These are phyloP conservation scores for Augochlora pura DNA, from an alignment of 1,140 invertebrate species.

Conservation along the genomic window DNA sequence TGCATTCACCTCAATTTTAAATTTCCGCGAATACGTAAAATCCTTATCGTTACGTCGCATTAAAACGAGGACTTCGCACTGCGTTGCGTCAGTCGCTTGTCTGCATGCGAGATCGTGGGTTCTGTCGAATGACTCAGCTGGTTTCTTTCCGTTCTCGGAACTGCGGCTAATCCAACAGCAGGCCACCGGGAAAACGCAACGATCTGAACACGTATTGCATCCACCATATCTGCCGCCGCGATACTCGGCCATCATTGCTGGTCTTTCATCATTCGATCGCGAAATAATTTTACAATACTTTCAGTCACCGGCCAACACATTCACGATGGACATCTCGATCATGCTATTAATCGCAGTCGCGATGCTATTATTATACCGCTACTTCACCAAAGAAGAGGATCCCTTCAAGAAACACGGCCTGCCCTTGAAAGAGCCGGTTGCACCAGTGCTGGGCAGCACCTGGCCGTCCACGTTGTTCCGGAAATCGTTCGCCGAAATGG, in stretches of 20 bases:
- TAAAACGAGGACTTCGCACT: not conserved
- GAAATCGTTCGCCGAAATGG: not conserved
- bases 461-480: not conserved
- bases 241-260: too few relatives aligned
- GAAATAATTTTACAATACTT: not conserved
- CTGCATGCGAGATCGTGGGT: not conserved
- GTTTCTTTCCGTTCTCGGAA: not conserved
- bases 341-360: not conserved
- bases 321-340: not conserved
- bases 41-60: not conserved
- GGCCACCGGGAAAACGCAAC: too few relatives aligned
- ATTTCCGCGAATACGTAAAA: not conserved
- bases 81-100: not conserved
- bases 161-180: too few relatives aligned
- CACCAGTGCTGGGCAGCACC: conserved; percentile 53
- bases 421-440: not conserved
- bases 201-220: not conserved
- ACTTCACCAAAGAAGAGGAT: not conserved
- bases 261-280: not conserved
- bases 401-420: conserved; percentile 30
- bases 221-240: not conserved
- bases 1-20: not conserved
- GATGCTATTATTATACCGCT: not conserved
- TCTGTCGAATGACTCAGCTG: not conserved
- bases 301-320: not conserved